Conservation (phyloP, 1,140 invertebrate species). For the Drosophila novamexicana region DNA sequence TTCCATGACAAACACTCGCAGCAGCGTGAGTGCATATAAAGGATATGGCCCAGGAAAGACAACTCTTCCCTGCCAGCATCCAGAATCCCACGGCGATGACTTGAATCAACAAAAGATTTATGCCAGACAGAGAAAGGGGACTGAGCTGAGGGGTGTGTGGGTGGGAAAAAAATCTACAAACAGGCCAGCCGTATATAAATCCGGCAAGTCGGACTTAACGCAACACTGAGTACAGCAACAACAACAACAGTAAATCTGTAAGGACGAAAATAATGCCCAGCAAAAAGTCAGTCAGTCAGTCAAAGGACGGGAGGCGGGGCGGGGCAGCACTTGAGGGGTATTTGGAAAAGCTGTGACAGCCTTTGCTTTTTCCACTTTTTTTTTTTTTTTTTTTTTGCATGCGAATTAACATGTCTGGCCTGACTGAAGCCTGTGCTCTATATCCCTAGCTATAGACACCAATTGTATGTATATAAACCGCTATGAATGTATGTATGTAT, state of each 20-base stretch:
- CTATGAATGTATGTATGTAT: background rate
- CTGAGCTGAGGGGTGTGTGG: background rate
- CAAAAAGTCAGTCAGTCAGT: slow-evolving; percentile 56
- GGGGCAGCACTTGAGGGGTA: background rate
- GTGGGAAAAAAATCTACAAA: slow-evolving; percentile 29
- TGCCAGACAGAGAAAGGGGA: slow-evolving; percentile 35
- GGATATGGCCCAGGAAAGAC: slow-evolving; percentile 4
- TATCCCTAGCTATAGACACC: slow-evolving; percentile 5
- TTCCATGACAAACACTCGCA: slow-evolving; percentile 66
- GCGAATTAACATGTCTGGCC: slow-evolving; percentile 79
- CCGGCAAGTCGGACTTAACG: slow-evolving; percentile 74
- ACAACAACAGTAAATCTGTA: slow-evolving; percentile 12
- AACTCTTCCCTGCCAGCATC: slow-evolving; percentile 10
- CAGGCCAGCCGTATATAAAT: slow-evolving; percentile 54
- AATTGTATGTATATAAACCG: no score
- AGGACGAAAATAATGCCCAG: slow-evolving; percentile 32
- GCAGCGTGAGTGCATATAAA: slow-evolving; percentile 14
- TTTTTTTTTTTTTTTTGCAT: slow-evolving; percentile 60
- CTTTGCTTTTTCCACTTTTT: slow-evolving; percentile 34
- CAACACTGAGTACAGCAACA: slow-evolving; percentile 42
- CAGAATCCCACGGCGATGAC: slow-evolving; percentile 49
- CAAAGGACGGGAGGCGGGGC: background rate
- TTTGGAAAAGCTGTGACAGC: slow-evolving; percentile 5
- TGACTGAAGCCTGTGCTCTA: slow-evolving; percentile 43
- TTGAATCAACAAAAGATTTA: slow-evolving; percentile 81